Evolutionary conservation across 2,797 vertebrate species (phyloP), one percentile per base, ranked within the genome.

Genomic region (Channallabes apus): DNA sequence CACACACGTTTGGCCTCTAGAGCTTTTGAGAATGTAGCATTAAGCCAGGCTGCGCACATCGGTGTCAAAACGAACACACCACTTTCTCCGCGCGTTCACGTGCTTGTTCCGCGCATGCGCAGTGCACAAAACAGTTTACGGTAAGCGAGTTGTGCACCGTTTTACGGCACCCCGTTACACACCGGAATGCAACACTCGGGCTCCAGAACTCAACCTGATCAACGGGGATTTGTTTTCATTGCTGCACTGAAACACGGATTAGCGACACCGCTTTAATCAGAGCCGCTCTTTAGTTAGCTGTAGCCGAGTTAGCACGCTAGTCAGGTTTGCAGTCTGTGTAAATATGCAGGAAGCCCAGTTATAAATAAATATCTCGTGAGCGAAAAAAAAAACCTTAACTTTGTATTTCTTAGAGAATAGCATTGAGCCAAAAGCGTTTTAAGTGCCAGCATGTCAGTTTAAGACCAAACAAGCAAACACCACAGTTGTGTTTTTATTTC

Each of bases 101-200:
- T 56, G 51, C 4, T 6, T 5, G 24, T 56, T 24, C 1, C 0
- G 93, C n/a, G 93, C 94, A 93, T 93, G 94, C 94, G 94, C 90
- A 85, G 12, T 68, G 38, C 51, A 0, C 27, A 32, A 14, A 87
- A 1, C 71, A 6, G 41, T 77, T 86, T 89, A 91, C 91, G 88
- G 92, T 91, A 90, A 92, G 92, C 91, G 93, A 92, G 93, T 95
- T 93, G 15, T 8, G 46, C 46, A 18, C 72, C n/a, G 68, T 41
- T 71, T 71, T 41, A 73, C 46, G 38, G 29, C 73, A 58, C 9
- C 4, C 51, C 51, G 77, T 62, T 41, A 62, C 77, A 15, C 35
- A 64, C 24, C 24, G 77, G 7, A 27, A 3, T 38, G 27, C 22
- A 38, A 78, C 41, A 61, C 18, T 11, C 29, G 29, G 29, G 12